A percentile compares a stretch with the other conserved stretches of the same genome.
Conservation (phyloP, 53 echinoderm and acorn worm species). For the Astropecten irregularis region DNA sequence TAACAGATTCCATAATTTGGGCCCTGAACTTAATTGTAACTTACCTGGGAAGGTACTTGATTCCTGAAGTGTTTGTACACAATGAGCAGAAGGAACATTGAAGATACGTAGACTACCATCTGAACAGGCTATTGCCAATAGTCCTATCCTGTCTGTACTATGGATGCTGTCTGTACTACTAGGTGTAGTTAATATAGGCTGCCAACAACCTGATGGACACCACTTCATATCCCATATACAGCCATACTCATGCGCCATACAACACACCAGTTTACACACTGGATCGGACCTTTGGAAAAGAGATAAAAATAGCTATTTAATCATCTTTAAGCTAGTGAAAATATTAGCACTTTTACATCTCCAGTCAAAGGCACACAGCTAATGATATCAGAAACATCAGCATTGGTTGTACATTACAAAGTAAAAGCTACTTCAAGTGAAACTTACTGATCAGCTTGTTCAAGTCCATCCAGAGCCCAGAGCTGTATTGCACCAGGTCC, state of each 20-base stretch:
- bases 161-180: background rate
- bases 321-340: too few relatives aligned
- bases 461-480: slow-evolving; percentile 35
- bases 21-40: too few relatives aligned
- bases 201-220: slow-evolving; percentile 73
- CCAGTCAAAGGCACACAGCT: too few relatives aligned
- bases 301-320: background rate
- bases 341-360: too few relatives aligned
- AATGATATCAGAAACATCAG: too few relatives aligned
- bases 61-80: background rate
- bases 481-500: slow-evolving; percentile 51
- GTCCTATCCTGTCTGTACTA: slow-evolving; percentile 41
- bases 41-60: slow-evolving; percentile 12
- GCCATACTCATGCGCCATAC: slow-evolving; percentile 60
- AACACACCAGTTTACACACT: slow-evolving; percentile 1
- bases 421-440: too few relatives aligned
- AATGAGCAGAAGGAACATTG: slow-evolving; percentile 17
- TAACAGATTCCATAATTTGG: too few relatives aligned
- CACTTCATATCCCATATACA: slow-evolving; percentile 75
- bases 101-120: slow-evolving; percentile 57
- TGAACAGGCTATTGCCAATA: slow-evolving; percentile 63
- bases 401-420: too few relatives aligned
- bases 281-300: slow-evolving; percentile 4
- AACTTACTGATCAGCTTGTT: background rate
- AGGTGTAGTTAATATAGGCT: background rate